phyloP scores from a whole-genome alignment of 2,888 invertebrate species.

The Sarcophaga caerulescens region DNA sequence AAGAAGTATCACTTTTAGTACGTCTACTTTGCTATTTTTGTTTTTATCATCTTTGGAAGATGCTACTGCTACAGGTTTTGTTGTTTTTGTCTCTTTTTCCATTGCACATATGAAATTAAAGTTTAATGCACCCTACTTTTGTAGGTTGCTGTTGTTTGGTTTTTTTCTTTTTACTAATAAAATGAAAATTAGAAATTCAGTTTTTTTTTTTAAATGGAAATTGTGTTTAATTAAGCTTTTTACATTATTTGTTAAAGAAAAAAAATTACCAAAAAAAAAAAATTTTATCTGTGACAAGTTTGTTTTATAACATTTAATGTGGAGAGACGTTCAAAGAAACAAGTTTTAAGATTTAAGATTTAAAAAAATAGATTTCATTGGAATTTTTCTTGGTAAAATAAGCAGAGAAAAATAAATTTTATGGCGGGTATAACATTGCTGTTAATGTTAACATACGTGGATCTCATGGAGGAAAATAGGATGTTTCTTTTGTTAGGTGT shows the following conservation, averaged over 20 bases:
- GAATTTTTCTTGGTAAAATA: no score
- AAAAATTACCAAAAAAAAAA: background rate
- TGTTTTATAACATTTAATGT: no score
- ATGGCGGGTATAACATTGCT: no score
- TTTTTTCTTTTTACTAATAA: background rate
- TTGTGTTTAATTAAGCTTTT: background rate
- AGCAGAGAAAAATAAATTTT: no score
- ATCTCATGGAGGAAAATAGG: no score
- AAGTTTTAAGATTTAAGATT: no score
- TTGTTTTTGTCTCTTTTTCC: background rate
- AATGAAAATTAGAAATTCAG: background rate
- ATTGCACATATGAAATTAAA: conserved; percentile 4
- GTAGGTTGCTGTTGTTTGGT: background rate
- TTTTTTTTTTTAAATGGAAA: background rate
- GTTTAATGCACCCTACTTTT: conserved; percentile 11
- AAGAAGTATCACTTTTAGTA: conserved; percentile 31
- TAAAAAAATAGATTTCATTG: no score
- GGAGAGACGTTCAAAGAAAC: no score
- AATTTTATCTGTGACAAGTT: no score
- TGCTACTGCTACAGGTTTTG: conserved; percentile 32
- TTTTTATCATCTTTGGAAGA: conserved; percentile 26
- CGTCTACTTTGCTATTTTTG: background rate
- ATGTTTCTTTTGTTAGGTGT: no score
- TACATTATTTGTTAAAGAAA: background rate
- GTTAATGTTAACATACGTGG: no score